Evolutionary conservation across 2,797 vertebrate genomes (phyloP).

Genomic region (Eulemur albifrons): DNA sequence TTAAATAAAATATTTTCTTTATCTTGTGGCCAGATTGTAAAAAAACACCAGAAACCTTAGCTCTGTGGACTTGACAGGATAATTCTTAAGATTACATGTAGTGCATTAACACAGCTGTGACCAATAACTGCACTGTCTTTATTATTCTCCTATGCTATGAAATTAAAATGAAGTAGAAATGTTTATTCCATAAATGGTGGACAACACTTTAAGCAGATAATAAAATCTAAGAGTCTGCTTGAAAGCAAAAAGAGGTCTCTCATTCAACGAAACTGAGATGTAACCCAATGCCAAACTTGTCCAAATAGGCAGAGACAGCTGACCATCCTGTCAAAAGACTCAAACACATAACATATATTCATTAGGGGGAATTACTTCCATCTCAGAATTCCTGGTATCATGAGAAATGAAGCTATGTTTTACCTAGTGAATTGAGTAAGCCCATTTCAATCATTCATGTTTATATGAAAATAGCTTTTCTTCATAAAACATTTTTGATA

Average conservation of each 20-base stretch:
- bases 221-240: slow-evolving; percentile 43
- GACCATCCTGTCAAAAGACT: slow-evolving; percentile 2
- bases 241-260: slow-evolving; percentile 38
- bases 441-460: background rate
- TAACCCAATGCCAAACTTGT: slow-evolving; percentile 65
- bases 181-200: slow-evolving; percentile 75
- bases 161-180: slow-evolving; percentile 83
- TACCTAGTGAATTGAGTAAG: slow-evolving; percentile 52
- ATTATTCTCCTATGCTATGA: slow-evolving; percentile 75
- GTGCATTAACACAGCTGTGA: slow-evolving; percentile 80
- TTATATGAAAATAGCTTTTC: slow-evolving; percentile 59
- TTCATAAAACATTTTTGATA: slow-evolving; percentile 21
- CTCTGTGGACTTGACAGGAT: slow-evolving; percentile 71
- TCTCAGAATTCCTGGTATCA: slow-evolving; percentile 49
- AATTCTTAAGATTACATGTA: slow-evolving; percentile 76
- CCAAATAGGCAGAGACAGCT: slow-evolving; percentile 63
- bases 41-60: slow-evolving; percentile 72
- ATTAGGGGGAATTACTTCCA: slow-evolving; percentile 67
- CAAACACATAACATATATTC: slow-evolving; percentile 47
- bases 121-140: slow-evolving; percentile 80
- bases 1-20: slow-evolving; percentile 73
- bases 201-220: slow-evolving; percentile 78
- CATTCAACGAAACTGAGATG: slow-evolving; percentile 22
- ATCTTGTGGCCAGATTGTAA: slow-evolving; percentile 72
- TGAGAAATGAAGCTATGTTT: slow-evolving; percentile 61